Conservation (phyloP, 2,797 vertebrate genomes). For the Buceros bicornis region DNA sequence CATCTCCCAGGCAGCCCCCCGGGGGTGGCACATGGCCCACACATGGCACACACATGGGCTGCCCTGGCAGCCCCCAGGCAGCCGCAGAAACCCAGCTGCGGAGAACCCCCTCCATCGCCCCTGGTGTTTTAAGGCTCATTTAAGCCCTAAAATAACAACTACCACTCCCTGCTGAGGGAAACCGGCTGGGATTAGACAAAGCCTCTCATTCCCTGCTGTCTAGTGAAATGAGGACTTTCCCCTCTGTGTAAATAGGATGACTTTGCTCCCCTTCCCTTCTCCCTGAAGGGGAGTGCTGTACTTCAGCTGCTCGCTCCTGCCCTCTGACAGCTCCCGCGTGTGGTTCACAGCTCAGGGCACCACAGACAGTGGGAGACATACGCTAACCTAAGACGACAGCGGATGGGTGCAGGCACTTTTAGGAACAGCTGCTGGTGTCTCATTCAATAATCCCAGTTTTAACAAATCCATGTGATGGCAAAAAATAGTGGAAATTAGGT, state of each 20-base stretch:
- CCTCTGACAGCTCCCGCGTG: background rate
- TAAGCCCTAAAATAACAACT: constrained; percentile 50
- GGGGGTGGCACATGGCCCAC: background rate
- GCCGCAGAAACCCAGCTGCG: background rate
- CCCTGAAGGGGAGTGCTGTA: background rate
- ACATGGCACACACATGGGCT: background rate
- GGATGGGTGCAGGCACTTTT: constrained; percentile 43
- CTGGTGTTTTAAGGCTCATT: background rate
- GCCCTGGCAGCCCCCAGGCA: background rate
- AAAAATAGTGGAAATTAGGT: constrained; percentile 15
- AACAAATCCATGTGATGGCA: background rate
- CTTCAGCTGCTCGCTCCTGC: background rate
- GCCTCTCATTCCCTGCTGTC: background rate
- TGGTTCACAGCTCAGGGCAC: background rate
- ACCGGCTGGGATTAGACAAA: background rate
- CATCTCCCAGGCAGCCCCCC: background rate
- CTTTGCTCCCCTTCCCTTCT: background rate
- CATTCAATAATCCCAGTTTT: constrained; percentile 38
- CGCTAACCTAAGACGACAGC: constrained; percentile 22
- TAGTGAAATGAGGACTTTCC: constrained; percentile 14
- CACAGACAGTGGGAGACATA: background rate
- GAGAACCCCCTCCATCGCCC: background rate
- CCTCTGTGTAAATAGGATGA: background rate
- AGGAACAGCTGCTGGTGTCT: constrained; percentile 56
- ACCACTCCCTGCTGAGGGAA: constrained; percentile 30